Evolutionary conservation across 2,888 invertebrate species (phyloP), one percentile per base, ranked within the genome.

Genomic region (Rhingia rostrata): DNA sequence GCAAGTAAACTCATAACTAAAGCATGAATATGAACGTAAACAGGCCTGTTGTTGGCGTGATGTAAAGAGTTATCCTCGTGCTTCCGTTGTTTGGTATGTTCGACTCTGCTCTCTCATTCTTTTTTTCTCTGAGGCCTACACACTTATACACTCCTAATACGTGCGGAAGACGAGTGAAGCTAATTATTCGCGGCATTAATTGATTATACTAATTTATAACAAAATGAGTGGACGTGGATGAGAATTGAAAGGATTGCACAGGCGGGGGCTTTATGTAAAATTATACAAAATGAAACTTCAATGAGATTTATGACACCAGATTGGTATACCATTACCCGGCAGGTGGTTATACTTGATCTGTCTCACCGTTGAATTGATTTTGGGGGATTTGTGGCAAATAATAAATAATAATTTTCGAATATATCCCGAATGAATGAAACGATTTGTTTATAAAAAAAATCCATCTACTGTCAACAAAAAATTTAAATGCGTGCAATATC

Each of bases 151-250:
- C 39, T 14, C 66, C 56, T 53, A 64, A 83, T 83, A 73, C 78
- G 79, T 64, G 84, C 79, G 84, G 84, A 84, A 84, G 84, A 74
- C 84, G 64, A 70, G 54, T 80, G 70, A 54, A 67, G 74, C 84
- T 84, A 84, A 84, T 84, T 84, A 84, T 80, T 80, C 60, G 84
- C 84, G 80, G 70, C 84, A 80, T 84, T 75, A 84, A 84, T 84
- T 84, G 79, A 84, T 84, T 84, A 80, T 30, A 84, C 80, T 84
- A 84, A 84, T 84, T 84, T 84, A 80, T 84, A 84, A 84, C 70
- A 63, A 84, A 75, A 74, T 72, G 74, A 74, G 33, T 70, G 69
- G 64, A 54, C 53, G 80, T 37, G 67, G 61, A 51, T 56, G 56
- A 32, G 22, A 30, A 3, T 49, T 49, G 49, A 30, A 49, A 6